Evolutionary conservation across 2,797 vertebrate genomes (phyloP).

Genomic region (Neosalanx taihuensis): DNA sequence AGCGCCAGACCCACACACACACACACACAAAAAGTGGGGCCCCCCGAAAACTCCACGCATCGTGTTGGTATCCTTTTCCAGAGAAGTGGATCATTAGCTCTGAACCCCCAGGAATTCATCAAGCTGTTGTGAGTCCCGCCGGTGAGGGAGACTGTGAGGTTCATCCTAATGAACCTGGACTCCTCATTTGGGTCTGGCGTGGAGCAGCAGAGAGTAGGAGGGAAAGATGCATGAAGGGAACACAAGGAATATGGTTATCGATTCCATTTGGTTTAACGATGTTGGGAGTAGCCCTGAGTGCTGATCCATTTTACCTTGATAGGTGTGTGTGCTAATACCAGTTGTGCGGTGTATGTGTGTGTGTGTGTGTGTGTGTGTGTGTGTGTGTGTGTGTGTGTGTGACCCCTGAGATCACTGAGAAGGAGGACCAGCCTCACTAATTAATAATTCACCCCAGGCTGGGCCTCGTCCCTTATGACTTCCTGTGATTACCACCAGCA

Average conservation of each 20-base stretch:
- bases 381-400: constrained; percentile 30
- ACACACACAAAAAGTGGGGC: no score
- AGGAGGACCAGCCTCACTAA: constrained; percentile 70
- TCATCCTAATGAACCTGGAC: constrained; percentile 64
- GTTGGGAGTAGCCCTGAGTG: constrained; percentile 62
- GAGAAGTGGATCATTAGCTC: constrained; percentile 71
- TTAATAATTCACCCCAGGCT: constrained; percentile 79
- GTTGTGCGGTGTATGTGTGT: no score
- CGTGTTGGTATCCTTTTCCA: constrained; percentile 56
- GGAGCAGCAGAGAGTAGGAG: constrained; percentile 47
- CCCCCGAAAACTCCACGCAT: constrained; percentile 50
- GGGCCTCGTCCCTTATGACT: constrained; percentile 65
- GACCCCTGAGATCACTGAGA: constrained; percentile 55
- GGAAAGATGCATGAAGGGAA: constrained; percentile 54
- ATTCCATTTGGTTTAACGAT: constrained; percentile 69
- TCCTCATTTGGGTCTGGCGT: constrained; percentile 7
- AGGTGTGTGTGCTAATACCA: constrained; percentile 69
- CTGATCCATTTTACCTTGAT: constrained; percentile 74
- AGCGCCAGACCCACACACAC: constrained; percentile 43
- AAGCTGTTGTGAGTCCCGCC: constrained; percentile 62
- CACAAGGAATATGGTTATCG: constrained; percentile 61
- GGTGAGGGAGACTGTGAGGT: constrained; percentile 64
- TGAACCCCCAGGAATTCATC: constrained; percentile 64
- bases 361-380: constrained; percentile 34
- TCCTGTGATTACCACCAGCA: constrained; percentile 74